Evolutionary conservation across 2,888 invertebrate genomes (phyloP).

Genomic region (Tenthredo amoena): DNA sequence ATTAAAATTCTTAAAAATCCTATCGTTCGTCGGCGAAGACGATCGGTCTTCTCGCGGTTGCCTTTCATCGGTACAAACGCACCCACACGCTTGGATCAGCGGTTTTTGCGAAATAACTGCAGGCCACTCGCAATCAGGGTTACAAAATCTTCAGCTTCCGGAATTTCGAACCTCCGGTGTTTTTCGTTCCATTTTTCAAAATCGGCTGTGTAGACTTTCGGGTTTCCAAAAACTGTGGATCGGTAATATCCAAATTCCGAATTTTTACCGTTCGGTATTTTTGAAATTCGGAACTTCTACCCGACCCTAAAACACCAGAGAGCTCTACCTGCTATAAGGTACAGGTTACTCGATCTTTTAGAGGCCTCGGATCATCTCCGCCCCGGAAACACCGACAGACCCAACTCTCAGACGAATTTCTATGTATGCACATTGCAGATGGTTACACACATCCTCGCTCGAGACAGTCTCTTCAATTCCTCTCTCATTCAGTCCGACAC

Average conservation of each 20-base stretch:
- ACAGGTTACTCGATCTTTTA: conserved; percentile 18
- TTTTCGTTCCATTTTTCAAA: no score
- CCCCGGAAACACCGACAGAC: conserved; percentile 34
- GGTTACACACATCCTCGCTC: background rate
- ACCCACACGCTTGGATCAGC: background rate
- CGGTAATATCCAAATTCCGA: no score
- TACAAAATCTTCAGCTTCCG: background rate
- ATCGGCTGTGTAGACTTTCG: no score
- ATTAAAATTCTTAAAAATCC: conserved; percentile 18
- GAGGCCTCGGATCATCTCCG: conserved; percentile 15
- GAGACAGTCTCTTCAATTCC: background rate
- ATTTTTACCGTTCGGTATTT: background rate
- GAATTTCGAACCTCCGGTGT: no score
- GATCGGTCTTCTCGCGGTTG: background rate
- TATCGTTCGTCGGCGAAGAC: background rate
- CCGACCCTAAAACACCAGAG: background rate
- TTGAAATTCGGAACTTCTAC: no score
- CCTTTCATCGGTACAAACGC: conserved; percentile 6
- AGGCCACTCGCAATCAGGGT: background rate
- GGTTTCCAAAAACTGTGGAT: no score
- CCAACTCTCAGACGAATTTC: background rate
- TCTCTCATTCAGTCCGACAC: background rate
- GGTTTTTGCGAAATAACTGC: conserved; percentile 4
- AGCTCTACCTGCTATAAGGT: background rate
- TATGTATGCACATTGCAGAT: background rate